Evolutionary conservation across 2,888 invertebrate genomes (phyloP), one percentile per base, ranked within the genome.

Genomic region (Pogonocherus hispidulus): DNA sequence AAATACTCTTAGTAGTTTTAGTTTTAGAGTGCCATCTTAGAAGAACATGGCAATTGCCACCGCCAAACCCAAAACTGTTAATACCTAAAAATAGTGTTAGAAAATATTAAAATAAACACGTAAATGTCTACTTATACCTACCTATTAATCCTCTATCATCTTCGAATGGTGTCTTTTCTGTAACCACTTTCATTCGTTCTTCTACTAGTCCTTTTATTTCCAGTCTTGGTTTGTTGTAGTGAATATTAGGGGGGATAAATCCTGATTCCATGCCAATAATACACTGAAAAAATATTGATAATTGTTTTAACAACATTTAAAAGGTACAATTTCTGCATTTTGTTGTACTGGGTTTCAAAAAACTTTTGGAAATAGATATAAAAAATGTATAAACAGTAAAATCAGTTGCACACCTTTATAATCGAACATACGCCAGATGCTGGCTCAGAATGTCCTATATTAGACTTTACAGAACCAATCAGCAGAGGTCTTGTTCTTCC

Each of bases 61-160:
- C 98, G 23, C 97, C 97, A 81, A 98, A 98, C 0, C 97, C 97
- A 83, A 97, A 98, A 8, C 95, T 96, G 86, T 95, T 98, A 20
- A 97, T 88, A 3, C 93, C 96, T 52, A 92, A 90, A 83, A 91
- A 87, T 18, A 44, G 19, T 20, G 20, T 35, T 9, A 14, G 20
- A 6, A 8, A 9, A 35, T n/a, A 16, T 14, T 62, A 46, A 16
- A 18, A n/a, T n/a, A n/a, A n/a, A n/a, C n/a, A 37, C 11, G 11
- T 37, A 37, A 2, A 5, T 8, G 5, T 41, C 1, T 14, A 16
- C 2, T 16, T 41, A 2, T n/a, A 3, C 1, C 4, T 77, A 79
- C 93, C 97, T 20, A 93, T 91, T 80, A 92, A 87, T 44, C 94
- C 94, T 27, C 93, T 92, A 32, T 89, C 85, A 35, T 82, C 79